Evolutionary conservation across 2,113 vertebrate genomes (phyloP), one percentile per base, ranked within the genome.

Genomic region (Calypte anna): DNA sequence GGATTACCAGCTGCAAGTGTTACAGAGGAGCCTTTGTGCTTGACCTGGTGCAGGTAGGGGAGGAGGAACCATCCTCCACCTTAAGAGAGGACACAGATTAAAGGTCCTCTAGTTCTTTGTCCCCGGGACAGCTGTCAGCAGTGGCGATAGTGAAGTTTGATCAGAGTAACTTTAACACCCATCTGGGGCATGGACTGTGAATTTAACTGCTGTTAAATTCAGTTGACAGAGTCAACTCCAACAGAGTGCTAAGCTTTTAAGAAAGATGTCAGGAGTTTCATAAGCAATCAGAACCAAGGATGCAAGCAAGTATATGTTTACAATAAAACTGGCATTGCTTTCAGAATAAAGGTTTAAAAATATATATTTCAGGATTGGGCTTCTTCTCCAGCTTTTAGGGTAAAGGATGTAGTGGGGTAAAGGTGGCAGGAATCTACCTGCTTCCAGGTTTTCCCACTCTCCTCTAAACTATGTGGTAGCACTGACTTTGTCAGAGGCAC

Each of bases 261-360:
- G 15, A 33, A 88, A n/a, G 3, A 0, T 5, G 8, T 17, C 20
- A 80, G 81, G 31, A 67, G 62, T 25, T 75, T 82, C 5, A 8
- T 46, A 59, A 78, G 2, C 2, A 8, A 33, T 51, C 4, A 14
- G 8, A 77, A 23, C 5, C 9, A 73, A 55, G 3, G 0, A 3
- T 58, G 63, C 19, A 74, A 58, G 30, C 12, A 61, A 69, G 31
- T 43, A 24, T 8, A 16, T 57, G 3, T 59, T 91, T 79, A 51
- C 9, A 19, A 6, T n/a, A 61, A 81, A 82, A 28, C 3, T 33
- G 20, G 3, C 12, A 70, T 11, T 18, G 2, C 5, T 36, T 88
- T 74, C 28, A 69, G 10, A 51, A 38, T 27, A 70, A 77, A 81
- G 3, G 2, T 33, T 54, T 54, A 2, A 61, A 82, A 83, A 83